A percentile compares a stretch with the other conserved stretches of the same genome.
Conservation (phyloP, 2,113 vertebrate species). For the Lampris incognitus region DNA sequence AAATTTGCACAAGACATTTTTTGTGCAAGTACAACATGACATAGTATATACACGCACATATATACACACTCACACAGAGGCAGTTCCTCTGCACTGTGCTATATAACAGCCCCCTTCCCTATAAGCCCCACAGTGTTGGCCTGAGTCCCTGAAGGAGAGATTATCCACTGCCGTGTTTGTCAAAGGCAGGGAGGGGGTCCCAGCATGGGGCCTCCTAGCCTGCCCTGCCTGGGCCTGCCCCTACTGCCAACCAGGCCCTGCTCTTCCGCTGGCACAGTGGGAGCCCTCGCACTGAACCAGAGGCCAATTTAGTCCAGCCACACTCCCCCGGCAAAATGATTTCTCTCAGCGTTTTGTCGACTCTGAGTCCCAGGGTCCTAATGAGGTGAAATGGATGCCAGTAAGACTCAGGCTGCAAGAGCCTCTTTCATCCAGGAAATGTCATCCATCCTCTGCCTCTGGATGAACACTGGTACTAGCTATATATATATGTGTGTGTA, state of each 20-base stretch:
- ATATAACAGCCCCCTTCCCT: conserved; percentile 68
- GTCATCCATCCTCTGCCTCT: conserved; percentile 34
- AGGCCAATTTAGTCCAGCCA: conserved; percentile 77
- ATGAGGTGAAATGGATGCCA: conserved; percentile 81
- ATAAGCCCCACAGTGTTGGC: conserved; percentile 74
- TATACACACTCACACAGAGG: conserved; percentile 48
- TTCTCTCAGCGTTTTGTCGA: conserved; percentile 67
- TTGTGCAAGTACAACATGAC: conserved; percentile 7
- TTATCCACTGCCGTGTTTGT: conserved; percentile 83
- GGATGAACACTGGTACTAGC: conserved; percentile 1
- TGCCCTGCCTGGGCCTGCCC: conserved; percentile 83
- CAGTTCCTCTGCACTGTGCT: conserved; percentile 66
- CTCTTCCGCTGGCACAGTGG: conserved; percentile 82
- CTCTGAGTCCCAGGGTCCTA: conserved; percentile 78
- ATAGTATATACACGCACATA: conserved; percentile 18
- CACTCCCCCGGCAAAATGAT: conserved; percentile 70
- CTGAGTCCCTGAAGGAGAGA: conserved; percentile 80
- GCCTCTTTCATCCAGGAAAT: conserved; percentile 56
- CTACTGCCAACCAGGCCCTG: conserved; percentile 76
- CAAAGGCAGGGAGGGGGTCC: conserved; percentile 77
- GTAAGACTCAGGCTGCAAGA: conserved; percentile 66
- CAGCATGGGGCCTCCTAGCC: conserved; percentile 74
- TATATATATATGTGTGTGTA: too few species aligned
- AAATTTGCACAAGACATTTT: conserved; percentile 44
- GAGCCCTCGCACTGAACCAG: conserved; percentile 75